Percentiles rank a stretch among this genome's conserved stretches.
These are phyloP conservation scores for Elymnias hypermnestra DNA, from an alignment of 1,140 invertebrate species.

Conservation along the genomic window DNA sequence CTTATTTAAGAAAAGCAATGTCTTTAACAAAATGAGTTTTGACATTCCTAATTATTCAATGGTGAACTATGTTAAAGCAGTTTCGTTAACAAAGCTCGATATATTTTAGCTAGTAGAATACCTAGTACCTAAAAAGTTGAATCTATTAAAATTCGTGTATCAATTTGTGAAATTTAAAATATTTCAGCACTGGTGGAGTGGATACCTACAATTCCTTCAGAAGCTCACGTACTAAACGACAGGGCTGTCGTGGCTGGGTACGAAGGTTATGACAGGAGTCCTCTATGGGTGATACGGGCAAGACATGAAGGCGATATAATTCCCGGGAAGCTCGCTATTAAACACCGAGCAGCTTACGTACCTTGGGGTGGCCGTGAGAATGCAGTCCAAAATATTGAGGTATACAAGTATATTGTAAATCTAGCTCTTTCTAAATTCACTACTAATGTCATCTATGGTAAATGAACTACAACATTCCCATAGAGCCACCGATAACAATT, in stretches of 20 bases:
- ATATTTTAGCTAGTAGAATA: too few relatives aligned
- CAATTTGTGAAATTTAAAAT: slow-evolving; percentile 11
- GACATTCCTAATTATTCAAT: too few relatives aligned
- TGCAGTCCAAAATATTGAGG: slow-evolving; percentile 51
- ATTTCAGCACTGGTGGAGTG: slow-evolving; percentile 56
- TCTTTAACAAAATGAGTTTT: too few relatives aligned
- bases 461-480: too few relatives aligned
- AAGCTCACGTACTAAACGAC: slow-evolving; percentile 31
- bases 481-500: too few relatives aligned
- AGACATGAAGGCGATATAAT: slow-evolving; percentile 47
- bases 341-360: slow-evolving; percentile 51
- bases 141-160: too few relatives aligned
- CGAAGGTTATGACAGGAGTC: slow-evolving; percentile 53
- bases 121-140: too few relatives aligned
- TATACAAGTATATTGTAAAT: slow-evolving; percentile 19
- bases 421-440: too few relatives aligned
- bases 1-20: too few relatives aligned
- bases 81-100: too few relatives aligned
- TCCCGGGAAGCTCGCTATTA: slow-evolving; percentile 55
- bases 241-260: slow-evolving; percentile 55
- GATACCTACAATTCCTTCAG: slow-evolving; percentile 34
- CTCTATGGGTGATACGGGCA: slow-evolving; percentile 56
- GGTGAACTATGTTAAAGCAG: too few relatives aligned
- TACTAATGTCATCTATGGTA: too few relatives aligned
- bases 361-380: slow-evolving; percentile 58